A percentile compares a stretch with the other conserved stretches of the same genome.
phyloP scores from a whole-genome alignment of 1,140 invertebrate species.

The Drepana arcuata region DNA sequence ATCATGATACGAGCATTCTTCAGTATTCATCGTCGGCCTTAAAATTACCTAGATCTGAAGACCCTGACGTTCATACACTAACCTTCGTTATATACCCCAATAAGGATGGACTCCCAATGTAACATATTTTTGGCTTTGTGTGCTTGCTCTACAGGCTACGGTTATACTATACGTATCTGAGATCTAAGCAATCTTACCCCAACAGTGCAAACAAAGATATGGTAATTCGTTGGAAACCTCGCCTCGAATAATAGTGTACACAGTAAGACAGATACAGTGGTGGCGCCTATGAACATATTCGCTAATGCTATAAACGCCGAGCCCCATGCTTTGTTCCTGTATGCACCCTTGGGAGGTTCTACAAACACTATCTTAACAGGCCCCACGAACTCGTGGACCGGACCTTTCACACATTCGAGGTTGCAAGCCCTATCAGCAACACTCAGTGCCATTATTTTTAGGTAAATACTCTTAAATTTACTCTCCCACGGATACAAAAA shows the following conservation, averaged over 20 bases:
- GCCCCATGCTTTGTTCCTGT: constrained; percentile 17
- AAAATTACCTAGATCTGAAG: too few species aligned
- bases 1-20: too few species aligned
- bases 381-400: constrained; percentile 31
- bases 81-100: too few species aligned
- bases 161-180: too few species aligned
- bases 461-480: too few species aligned
- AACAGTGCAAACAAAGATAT: constrained; percentile 35
- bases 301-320: constrained; percentile 25
- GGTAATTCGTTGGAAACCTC: constrained; percentile 13
- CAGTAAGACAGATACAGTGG: constrained; percentile 19
- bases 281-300: constrained; percentile 25
- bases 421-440: constrained; percentile 24
- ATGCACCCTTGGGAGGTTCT: constrained; percentile 19
- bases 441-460: too few species aligned
- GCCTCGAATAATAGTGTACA: constrained; percentile 20
- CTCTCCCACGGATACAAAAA: too few species aligned
- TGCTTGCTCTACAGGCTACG: too few species aligned
- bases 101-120: too few species aligned
- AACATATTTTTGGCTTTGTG: too few species aligned
- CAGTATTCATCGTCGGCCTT: too few species aligned
- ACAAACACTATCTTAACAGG: constrained; percentile 48
- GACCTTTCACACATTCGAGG: constrained; percentile 23
- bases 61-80: too few species aligned
- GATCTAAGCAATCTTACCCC: constrained; percentile 38